phyloP scores from a whole-genome alignment of 2,888 invertebrate species.

The Cordilura impudica region DNA sequence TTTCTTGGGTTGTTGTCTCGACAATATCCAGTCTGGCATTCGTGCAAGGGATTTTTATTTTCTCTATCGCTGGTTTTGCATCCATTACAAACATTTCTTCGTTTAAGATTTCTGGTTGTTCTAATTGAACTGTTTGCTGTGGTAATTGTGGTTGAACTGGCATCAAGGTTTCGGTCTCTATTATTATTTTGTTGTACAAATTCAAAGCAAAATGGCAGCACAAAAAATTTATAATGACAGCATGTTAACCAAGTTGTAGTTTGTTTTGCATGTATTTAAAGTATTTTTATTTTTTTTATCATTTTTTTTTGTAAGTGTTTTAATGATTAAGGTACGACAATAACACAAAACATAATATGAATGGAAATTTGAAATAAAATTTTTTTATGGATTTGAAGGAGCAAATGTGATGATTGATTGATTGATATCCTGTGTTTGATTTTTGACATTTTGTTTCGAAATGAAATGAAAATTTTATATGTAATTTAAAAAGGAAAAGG shows the following conservation, averaged over 20 bases:
- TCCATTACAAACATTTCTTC: constrained; percentile 11
- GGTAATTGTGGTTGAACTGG: constrained; percentile 21
- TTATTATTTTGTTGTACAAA: constrained; percentile 39
- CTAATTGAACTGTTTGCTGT: neutral
- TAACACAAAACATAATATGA: neutral
- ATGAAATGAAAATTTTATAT: neutral
- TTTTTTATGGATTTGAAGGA: neutral
- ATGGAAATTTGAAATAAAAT: neutral
- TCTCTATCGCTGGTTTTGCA: neutral
- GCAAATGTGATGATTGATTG: constrained; percentile 13
- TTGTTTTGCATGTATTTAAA: constrained; percentile 47
- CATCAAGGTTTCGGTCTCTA: constrained; percentile 22
- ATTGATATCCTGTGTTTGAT: constrained; percentile 48
- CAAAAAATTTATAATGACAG: constrained; percentile 74
- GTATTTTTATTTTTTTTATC: constrained; percentile 38
- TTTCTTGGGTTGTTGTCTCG: neutral
- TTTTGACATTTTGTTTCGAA: neutral
- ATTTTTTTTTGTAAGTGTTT: constrained; percentile 11
- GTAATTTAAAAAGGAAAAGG: neutral
- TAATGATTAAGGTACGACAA: constrained; percentile 6
- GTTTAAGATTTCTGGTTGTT: constrained; percentile 25
- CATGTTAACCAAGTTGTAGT: constrained; percentile 72
- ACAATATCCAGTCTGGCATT: neutral
- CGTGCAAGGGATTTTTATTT: neutral
- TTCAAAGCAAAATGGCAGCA: constrained; percentile 67